Conservation (phyloP, 2,113 vertebrate species). For the Aegotheles bennettii region DNA sequence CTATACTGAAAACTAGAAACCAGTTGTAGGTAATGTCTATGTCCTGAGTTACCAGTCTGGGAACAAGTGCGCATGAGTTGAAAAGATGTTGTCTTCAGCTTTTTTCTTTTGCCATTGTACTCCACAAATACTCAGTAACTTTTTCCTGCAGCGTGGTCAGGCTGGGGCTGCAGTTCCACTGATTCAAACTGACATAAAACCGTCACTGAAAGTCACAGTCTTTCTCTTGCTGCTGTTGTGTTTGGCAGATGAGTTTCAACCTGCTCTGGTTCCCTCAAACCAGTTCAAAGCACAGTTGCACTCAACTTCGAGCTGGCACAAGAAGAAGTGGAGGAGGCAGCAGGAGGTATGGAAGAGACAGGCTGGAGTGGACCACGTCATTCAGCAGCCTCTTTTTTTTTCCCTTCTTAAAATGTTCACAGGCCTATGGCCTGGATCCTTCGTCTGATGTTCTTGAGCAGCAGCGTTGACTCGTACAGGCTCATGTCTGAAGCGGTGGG, state of each 20-base stretch:
- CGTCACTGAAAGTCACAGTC: conserved; percentile 1
- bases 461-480: accelerated
- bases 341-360: neutral
- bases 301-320: neutral
- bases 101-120: neutral
- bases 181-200: conserved; percentile 7
- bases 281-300: neutral
- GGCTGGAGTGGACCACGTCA: neutral
- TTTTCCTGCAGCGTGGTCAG: neutral
- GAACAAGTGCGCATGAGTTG: neutral
- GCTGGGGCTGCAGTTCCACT: neutral
- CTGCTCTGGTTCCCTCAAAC: conserved; percentile 12
- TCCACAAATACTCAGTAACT: neutral
- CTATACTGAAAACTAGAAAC: neutral
- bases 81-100: neutral
- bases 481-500: neutral
- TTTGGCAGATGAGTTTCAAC: conserved; percentile 13
- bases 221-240: neutral
- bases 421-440: neutral
- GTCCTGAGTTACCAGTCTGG: neutral
- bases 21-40: neutral
- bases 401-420: neutral
- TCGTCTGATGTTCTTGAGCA: neutral
- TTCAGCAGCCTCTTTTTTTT: neutral
- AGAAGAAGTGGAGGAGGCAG: neutral